Percentiles rank a stretch among this genome's conserved stretches.
Conservation (phyloP, 2,113 vertebrate genomes). For the Psettodes erumei region DNA sequence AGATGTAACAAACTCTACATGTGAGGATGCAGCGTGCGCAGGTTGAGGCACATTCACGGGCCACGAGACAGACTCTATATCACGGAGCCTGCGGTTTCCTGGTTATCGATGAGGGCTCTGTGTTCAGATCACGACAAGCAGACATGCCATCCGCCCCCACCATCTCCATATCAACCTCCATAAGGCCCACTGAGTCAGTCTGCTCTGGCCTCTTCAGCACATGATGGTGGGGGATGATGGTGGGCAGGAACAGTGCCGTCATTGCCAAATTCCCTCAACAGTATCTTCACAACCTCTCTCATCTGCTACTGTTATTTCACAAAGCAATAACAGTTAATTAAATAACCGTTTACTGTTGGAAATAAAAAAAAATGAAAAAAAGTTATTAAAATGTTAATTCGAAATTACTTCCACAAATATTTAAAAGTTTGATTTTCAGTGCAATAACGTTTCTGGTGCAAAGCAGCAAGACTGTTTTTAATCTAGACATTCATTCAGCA, state of each 20-base stretch:
- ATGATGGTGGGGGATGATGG: slow-evolving; percentile 74
- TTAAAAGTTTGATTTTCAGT: neutral
- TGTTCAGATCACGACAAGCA: slow-evolving; percentile 73
- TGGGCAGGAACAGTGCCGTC: slow-evolving; percentile 77
- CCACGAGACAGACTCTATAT: neutral
- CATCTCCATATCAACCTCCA: slow-evolving; percentile 75
- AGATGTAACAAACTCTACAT: neutral
- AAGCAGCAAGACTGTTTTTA: neutral
- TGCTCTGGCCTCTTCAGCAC: slow-evolving; percentile 61
- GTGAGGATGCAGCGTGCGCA: neutral
- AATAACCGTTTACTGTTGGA: slow-evolving; percentile 19
- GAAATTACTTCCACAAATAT: slow-evolving; percentile 21
- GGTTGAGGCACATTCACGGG: neutral
- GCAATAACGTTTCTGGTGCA: neutral
- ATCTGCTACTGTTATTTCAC: slow-evolving; percentile 32
- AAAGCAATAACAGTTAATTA: slow-evolving; percentile 39
- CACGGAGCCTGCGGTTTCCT: neutral
- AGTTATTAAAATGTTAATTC: slow-evolving; percentile 9
- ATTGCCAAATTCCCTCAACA: slow-evolving; percentile 50
- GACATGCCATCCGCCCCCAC: slow-evolving; percentile 74
- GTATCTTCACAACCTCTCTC: slow-evolving; percentile 25
- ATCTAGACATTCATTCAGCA: slow-evolving; percentile 1
- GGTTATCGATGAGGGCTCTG: slow-evolving; percentile 19
- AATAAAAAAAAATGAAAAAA: neutral
- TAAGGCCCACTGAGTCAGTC: slow-evolving; percentile 80